These are phyloP conservation scores for Lophius americanus DNA, from an alignment of 2,797 vertebrate genomes.

Conservation along the genomic window DNA sequence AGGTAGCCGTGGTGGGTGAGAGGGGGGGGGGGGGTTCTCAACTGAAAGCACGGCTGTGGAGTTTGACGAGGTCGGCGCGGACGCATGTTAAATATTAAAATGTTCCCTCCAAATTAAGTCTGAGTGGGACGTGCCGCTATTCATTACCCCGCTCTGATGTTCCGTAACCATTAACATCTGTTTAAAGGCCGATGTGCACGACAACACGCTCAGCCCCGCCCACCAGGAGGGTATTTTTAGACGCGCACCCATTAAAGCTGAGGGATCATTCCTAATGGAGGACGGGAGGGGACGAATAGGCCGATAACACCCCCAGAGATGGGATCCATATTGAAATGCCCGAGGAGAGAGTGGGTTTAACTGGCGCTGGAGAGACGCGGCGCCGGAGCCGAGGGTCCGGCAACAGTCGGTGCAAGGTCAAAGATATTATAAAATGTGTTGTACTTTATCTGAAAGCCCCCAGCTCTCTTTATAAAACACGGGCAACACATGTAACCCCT, in stretches of 20 bases:
- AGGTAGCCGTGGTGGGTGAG: conserved; percentile 42
- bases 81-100: conserved; percentile 71
- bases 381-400: conserved; percentile 60
- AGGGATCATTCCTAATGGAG: conserved; percentile 80
- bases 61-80: conserved; percentile 58
- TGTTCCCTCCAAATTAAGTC: conserved; percentile 57
- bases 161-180: conserved; percentile 80
- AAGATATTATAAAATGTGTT: conserved; percentile 64
- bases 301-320: conserved; percentile 65
- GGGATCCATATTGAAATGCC: conserved; percentile 71
- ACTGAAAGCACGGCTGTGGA: conserved; percentile 57
- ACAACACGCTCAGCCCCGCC: conserved; percentile 74
- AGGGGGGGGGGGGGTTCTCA: conserved; percentile 27
- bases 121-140: conserved; percentile 50
- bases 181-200: conserved; percentile 70
- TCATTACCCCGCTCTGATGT: conserved; percentile 71
- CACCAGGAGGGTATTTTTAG: conserved; percentile 82
- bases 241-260: conserved; percentile 80
- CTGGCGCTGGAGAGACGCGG: conserved; percentile 33
- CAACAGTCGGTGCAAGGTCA: conserved; percentile 65
- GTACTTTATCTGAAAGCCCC: conserved; percentile 34
- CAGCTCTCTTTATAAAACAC: conserved; percentile 38
- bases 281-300: conserved; percentile 62
- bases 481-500: conserved; percentile 55
- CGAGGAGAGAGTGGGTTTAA: conserved; percentile 57